Conservation (phyloP, 1,140 invertebrate species). For the Eriosoma lanigerum region DNA sequence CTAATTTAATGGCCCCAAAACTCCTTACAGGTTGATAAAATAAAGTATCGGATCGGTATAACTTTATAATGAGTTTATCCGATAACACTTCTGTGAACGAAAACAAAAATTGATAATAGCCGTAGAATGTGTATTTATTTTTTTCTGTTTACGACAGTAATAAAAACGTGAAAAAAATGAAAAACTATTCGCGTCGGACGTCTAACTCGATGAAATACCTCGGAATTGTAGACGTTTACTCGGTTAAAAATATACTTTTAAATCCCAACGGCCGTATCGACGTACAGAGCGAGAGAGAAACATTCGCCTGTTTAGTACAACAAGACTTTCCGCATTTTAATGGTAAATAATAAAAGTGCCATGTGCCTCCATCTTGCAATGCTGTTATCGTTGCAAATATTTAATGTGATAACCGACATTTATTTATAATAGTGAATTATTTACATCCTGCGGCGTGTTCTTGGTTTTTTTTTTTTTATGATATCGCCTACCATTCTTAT, state of each 20-base stretch:
- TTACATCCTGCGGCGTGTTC: background rate
- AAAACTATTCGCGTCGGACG: background rate
- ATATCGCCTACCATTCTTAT: background rate
- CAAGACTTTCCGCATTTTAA: constrained; percentile 6
- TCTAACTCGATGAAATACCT: background rate
- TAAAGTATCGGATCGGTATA: background rate
- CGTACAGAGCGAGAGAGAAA: background rate
- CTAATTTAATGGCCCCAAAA: background rate
- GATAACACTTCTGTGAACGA: background rate
- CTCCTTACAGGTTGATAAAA: background rate
- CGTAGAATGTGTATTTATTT: background rate
- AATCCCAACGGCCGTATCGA: constrained; percentile 17
- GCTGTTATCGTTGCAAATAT: constrained; percentile 7
- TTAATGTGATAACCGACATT: background rate
- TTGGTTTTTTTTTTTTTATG: background rate
- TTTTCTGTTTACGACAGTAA: constrained; percentile 24
- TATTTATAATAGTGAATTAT: background rate
- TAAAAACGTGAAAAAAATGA: background rate
- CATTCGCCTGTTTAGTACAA: background rate
- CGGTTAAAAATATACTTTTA: background rate
- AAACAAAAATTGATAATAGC: constrained; percentile 10
- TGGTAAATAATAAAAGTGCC: background rate
- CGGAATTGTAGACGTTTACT: background rate
- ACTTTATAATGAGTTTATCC: background rate
- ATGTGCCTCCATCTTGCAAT: background rate